Conservation (phyloP, 2,888 invertebrate species). For the Serripes groenlandicus region DNA sequence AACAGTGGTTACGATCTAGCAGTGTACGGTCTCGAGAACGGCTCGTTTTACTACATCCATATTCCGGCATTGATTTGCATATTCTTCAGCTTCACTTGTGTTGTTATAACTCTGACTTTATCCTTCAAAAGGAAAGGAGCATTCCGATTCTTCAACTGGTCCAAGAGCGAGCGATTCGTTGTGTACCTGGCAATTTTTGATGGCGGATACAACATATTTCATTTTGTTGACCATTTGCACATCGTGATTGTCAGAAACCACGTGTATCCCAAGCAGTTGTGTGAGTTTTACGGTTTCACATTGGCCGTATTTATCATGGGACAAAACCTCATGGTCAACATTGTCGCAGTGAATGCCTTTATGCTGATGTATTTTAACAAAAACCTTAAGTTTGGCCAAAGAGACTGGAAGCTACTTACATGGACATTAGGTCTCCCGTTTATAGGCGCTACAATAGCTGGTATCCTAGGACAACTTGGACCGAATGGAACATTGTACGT, state of each 20-base stretch:
- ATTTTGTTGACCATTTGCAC: constrained; percentile 68
- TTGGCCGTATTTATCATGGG: constrained; percentile 67
- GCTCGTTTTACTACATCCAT: constrained; percentile 58
- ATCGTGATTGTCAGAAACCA: constrained; percentile 64
- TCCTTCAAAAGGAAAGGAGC: constrained; percentile 41
- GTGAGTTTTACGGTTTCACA: constrained; percentile 69
- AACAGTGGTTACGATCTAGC: constrained; percentile 59
- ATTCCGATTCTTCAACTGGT: constrained; percentile 56
- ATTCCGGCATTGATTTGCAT: constrained; percentile 64
- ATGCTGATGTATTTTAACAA: constrained; percentile 66
- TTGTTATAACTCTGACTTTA: constrained; percentile 44
- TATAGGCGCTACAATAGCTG: constrained; percentile 60
- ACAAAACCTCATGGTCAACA: constrained; percentile 70
- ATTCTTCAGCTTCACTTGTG: constrained; percentile 49
- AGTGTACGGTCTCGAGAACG: constrained; percentile 62
- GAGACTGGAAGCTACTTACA: constrained; percentile 61
- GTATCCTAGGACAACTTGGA: constrained; percentile 60
- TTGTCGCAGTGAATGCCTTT: constrained; percentile 69
- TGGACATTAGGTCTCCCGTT: constrained; percentile 69
- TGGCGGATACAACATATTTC: constrained; percentile 66
- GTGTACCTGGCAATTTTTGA: constrained; percentile 70
- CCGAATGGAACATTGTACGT: constrained; percentile 70
- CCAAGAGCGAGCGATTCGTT: constrained; percentile 69
- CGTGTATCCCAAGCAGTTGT: constrained; percentile 63
- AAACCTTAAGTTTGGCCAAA: constrained; percentile 61